phyloP scores from a whole-genome alignment of 2,113 vertebrate genomes.

The Loxodonta africana region DNA sequence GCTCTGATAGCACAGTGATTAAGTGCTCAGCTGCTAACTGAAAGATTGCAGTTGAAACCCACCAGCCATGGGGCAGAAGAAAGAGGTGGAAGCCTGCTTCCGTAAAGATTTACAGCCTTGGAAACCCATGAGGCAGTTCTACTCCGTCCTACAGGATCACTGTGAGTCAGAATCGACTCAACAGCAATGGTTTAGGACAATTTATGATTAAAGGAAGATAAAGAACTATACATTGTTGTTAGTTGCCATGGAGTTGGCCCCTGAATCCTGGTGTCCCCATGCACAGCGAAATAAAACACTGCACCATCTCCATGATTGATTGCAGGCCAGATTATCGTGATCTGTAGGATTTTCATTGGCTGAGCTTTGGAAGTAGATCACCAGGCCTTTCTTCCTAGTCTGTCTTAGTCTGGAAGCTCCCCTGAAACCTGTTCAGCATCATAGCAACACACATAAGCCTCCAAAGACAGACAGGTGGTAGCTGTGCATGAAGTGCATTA shows the following conservation, averaged over 20 bases:
- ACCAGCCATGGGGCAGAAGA: not conserved
- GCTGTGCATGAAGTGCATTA: not conserved
- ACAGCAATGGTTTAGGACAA: not conserved
- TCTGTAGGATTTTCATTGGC: too few species aligned
- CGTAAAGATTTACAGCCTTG: not conserved
- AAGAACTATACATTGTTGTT: not conserved
- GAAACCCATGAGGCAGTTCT: not conserved
- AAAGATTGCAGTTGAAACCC: not conserved
- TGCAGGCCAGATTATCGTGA: not conserved
- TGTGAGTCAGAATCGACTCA: not conserved
- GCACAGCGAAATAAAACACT: not conserved
- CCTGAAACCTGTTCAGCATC: too few species aligned
- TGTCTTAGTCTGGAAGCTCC: not conserved
- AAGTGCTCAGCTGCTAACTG: not conserved
- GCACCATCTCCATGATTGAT: not conserved
- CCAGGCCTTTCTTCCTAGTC: not conserved
- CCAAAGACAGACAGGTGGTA: not conserved
- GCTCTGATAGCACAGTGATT: not conserved
- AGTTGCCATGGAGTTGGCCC: not conserved
- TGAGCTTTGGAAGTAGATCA: too few species aligned
- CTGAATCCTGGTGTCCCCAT: not conserved
- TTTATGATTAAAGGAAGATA: constrained; percentile 38
- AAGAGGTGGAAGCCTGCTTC: not conserved
- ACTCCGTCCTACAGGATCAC: not conserved
- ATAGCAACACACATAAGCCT: not conserved